A percentile compares a stretch with the other conserved stretches of the same genome.
phyloP scores from a whole-genome alignment of 2,888 invertebrate species.

The Diarsia dahlii region DNA sequence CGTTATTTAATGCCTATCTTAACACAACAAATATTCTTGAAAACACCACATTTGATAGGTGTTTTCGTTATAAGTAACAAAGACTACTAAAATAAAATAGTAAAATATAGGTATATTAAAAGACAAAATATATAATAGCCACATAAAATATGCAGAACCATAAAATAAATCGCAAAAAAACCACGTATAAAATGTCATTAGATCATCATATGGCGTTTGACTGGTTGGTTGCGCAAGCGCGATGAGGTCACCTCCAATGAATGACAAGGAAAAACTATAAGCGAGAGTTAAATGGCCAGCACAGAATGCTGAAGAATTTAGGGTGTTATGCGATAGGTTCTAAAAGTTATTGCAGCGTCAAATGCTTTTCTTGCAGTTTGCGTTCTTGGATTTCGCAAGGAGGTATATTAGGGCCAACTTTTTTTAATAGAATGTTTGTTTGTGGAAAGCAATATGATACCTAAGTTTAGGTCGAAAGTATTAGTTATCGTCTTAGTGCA shows the following conservation, averaged over 20 bases:
- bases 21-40: not conserved
- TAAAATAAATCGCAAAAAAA: slow-evolving; percentile 43
- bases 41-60: not conserved
- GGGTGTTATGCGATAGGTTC: slow-evolving; percentile 2
- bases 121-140: not conserved
- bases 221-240: slow-evolving; percentile 64
- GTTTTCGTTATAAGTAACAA: not conserved
- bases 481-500: not conserved
- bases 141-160: slow-evolving; percentile 35
- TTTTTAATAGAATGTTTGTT: not conserved
- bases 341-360: slow-evolving; percentile 4
- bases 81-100: not conserved
- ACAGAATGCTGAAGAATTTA: slow-evolving; percentile 25
- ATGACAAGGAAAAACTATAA: slow-evolving; percentile 44
- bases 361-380: not conserved
- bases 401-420: not conserved
- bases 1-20: not conserved
- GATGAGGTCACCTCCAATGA: slow-evolving; percentile 59
- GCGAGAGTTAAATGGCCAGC: slow-evolving; percentile 52
- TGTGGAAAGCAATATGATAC: not conserved
- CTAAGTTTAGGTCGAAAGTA: not conserved
- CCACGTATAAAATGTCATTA: slow-evolving; percentile 60
- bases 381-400: slow-evolving; percentile 15
- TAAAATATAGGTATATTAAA: not conserved
- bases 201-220: slow-evolving; percentile 52